Percentiles rank a stretch among this genome's conserved stretches.
These are phyloP conservation scores for Stigmatopora argus DNA, from an alignment of 2,113 vertebrate species.

Conservation along the genomic window DNA sequence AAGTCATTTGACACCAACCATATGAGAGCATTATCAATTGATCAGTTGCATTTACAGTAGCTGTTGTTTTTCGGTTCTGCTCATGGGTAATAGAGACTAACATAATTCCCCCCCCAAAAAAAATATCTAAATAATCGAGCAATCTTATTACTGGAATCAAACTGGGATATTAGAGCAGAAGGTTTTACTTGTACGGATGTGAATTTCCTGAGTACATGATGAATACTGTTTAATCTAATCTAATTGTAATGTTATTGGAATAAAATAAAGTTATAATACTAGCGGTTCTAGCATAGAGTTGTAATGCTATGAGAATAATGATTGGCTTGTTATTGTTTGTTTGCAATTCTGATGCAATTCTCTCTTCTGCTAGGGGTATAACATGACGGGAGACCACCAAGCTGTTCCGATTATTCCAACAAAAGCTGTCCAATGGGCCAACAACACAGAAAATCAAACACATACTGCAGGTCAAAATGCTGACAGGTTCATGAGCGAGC, in stretches of 20 bases:
- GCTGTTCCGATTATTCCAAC: constrained; percentile 17
- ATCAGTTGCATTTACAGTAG: constrained; percentile 20
- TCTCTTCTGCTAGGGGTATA: constrained; percentile 12
- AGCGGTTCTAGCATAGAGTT: too few species aligned
- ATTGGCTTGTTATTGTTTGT: not conserved
- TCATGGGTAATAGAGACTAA: not conserved
- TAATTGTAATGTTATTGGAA: too few species aligned
- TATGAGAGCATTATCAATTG: constrained; percentile 39
- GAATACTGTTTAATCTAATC: too few species aligned
- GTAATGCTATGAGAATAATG: too few species aligned
- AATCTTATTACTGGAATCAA: not conserved
- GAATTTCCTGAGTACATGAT: too few species aligned
- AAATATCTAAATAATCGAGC: not conserved
- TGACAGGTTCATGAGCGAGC: constrained; percentile 61
- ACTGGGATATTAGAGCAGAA: not conserved
- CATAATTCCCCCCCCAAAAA: not conserved
- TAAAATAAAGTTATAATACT: too few species aligned
- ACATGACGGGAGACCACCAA: constrained; percentile 48
- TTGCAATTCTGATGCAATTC: not conserved
- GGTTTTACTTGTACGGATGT: not conserved
- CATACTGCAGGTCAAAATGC: constrained; percentile 31
- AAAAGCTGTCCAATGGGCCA: constrained; percentile 14
- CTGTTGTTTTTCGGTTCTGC: constrained; percentile 4
- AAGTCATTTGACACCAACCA: constrained; percentile 47
- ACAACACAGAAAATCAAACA: constrained; percentile 21